Conservation (phyloP, 2,888 invertebrate genomes). For the Dolichomitus sp. region DNA sequence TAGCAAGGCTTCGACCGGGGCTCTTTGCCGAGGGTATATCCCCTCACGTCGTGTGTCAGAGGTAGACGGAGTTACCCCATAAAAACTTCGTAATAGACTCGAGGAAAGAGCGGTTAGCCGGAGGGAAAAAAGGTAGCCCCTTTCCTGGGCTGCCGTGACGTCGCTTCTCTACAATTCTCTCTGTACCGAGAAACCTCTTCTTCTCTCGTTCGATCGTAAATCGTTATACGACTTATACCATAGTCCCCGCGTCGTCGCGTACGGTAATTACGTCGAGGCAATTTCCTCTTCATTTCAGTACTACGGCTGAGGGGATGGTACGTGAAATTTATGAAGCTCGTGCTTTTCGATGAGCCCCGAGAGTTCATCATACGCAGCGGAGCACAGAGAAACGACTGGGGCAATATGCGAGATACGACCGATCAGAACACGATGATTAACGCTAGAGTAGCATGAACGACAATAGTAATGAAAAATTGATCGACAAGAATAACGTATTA, state of each 20-base stretch:
- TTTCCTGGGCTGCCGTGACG: conserved; percentile 22
- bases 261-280: conserved; percentile 66
- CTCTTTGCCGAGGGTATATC: conserved; percentile 26
- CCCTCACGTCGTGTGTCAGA: conserved; percentile 20
- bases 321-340: conserved; percentile 50
- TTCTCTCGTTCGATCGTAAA: conserved; percentile 63
- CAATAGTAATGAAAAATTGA: background rate
- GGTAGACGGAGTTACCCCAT: conserved; percentile 58
- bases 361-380: conserved; percentile 35
- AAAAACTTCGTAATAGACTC: conserved; percentile 68
- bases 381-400: background rate
- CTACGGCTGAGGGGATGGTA: conserved; percentile 11
- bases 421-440: background rate
- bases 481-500: background rate
- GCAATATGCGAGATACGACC: conserved; percentile 9
- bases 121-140: conserved; percentile 42
- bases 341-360: conserved; percentile 43
- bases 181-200: conserved; percentile 19
- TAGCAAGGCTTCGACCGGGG: conserved; percentile 8
- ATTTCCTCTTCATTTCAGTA: conserved; percentile 64
- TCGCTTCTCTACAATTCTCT: conserved; percentile 13
- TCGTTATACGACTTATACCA: conserved; percentile 61
- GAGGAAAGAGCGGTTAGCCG: conserved; percentile 64
- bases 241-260: conserved; percentile 51
- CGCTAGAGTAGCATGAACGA: background rate